Conservation (phyloP, 1,140 invertebrate species). For the Trichonephila inaurata region DNA sequence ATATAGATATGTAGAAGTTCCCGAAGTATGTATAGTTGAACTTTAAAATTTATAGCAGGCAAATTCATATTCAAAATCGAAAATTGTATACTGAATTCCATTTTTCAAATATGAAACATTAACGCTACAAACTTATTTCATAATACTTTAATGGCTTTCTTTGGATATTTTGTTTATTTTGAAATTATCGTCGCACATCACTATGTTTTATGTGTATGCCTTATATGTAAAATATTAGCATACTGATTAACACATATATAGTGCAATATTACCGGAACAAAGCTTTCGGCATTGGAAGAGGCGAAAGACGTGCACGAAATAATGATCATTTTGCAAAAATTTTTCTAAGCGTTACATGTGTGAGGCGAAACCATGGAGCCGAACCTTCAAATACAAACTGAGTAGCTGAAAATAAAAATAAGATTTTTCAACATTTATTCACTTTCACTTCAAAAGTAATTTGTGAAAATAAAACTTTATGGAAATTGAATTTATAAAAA, state of each 20-base stretch:
- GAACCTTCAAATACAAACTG: neutral
- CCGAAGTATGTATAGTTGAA: too few relatives aligned
- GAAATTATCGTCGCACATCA: too few relatives aligned
- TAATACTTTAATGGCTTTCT: too few relatives aligned
- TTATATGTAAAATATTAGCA: neutral
- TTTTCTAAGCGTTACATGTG: conserved; percentile 31
- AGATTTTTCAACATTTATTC: neutral
- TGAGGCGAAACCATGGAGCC: conserved; percentile 38
- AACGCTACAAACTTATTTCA: too few relatives aligned
- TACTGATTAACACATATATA: neutral
- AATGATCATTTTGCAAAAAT: neutral
- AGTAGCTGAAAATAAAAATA: neutral
- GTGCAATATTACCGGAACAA: conserved; percentile 1
- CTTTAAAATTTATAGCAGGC: too few relatives aligned
- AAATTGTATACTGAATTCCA: too few relatives aligned
- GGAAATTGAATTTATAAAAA: too few relatives aligned
- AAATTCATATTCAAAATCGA: too few relatives aligned
- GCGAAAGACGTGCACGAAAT: neutral
- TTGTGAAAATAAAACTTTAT: too few relatives aligned
- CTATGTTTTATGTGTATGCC: neutral
- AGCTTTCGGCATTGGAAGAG: neutral
- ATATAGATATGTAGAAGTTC: too few relatives aligned
- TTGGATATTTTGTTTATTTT: too few relatives aligned
- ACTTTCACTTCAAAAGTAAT: conserved; percentile 6
- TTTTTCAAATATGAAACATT: too few relatives aligned